Conservation (phyloP, 2,888 invertebrate genomes). For the Drosophila silvestris region DNA sequence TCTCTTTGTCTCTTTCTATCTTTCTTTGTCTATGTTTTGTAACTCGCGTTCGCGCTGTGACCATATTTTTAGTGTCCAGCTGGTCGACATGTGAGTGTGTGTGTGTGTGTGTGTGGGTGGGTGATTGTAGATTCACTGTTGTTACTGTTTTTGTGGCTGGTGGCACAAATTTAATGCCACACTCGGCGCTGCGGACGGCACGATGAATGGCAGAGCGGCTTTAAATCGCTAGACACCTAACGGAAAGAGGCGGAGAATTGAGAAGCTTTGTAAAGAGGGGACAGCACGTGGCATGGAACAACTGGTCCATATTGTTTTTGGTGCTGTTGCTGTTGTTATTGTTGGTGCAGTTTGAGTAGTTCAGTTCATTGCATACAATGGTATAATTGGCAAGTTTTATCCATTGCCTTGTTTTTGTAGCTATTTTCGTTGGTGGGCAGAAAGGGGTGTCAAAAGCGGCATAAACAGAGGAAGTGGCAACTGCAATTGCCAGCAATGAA, state of each 20-base stretch:
- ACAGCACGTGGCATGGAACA: constrained; percentile 37
- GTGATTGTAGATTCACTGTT: constrained; percentile 25
- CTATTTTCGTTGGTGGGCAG: constrained; percentile 3
- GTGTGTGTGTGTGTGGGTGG: constrained; percentile 27
- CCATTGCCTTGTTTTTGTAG: constrained; percentile 39
- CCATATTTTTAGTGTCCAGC: constrained; percentile 76
- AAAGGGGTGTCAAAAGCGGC: not conserved
- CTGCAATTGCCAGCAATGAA: constrained; percentile 52
- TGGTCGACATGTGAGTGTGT: constrained; percentile 45
- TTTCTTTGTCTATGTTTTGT: constrained; percentile 19
- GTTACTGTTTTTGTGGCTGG: constrained; percentile 24
- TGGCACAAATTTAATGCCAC: constrained; percentile 75
- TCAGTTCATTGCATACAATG: constrained; percentile 77
- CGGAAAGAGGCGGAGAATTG: not conserved
- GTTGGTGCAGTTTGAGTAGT: constrained; percentile 51
- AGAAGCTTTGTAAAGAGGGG: not conserved
- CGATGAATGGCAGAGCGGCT: constrained; percentile 57
- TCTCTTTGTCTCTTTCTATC: not conserved
- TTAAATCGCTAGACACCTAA: constrained; percentile 48
- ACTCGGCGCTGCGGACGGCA: constrained; percentile 65
- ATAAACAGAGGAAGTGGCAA: constrained; percentile 15
- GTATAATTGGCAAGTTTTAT: constrained; percentile 80
- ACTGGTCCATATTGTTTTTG: constrained; percentile 17
- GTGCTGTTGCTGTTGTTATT: constrained; percentile 20
- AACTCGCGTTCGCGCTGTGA: constrained; percentile 27